Conservation (phyloP, 2,888 invertebrate species). For the Brenthis hecate region DNA sequence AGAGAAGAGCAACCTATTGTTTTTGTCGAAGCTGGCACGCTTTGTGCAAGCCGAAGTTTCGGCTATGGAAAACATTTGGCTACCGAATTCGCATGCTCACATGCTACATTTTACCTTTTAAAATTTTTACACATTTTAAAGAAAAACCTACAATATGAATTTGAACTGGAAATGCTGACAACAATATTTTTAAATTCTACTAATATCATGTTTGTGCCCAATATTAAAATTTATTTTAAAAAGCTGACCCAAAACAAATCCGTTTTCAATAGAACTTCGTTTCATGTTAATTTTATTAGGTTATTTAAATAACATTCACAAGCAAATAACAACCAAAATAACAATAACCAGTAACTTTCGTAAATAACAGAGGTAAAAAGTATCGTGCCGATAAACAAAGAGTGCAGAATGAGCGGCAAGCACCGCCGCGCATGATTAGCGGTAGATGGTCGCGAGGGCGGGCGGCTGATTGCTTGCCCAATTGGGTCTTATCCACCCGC, state of each 20-base stretch:
- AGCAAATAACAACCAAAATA: background rate
- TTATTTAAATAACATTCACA: no score
- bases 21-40: conserved; percentile 62
- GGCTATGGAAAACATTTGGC: conserved; percentile 62
- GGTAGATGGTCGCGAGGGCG: conserved; percentile 57
- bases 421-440: conserved; percentile 67
- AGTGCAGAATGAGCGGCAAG: conserved; percentile 19
- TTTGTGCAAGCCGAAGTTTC: conserved; percentile 67
- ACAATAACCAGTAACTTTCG: conserved; percentile 10
- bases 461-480: conserved; percentile 80
- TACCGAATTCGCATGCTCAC: conserved; percentile 29
- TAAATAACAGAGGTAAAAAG: conserved; percentile 31
- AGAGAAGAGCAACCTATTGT: conserved; percentile 59
- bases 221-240: no score
- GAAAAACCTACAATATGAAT: conserved; percentile 13
- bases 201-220: background rate
- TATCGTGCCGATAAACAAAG: conserved; percentile 38
- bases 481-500: conserved; percentile 83
- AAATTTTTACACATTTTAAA: conserved; percentile 28
- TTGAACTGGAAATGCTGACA: background rate
- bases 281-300: no score
- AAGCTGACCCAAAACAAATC: no score
- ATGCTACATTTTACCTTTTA: conserved; percentile 32
- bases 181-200: background rate
- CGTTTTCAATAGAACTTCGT: no score